Evolutionary conservation across 1,140 invertebrate genomes (phyloP), one percentile per base, ranked within the genome.

Genomic region (Calycopis cecrops): DNA sequence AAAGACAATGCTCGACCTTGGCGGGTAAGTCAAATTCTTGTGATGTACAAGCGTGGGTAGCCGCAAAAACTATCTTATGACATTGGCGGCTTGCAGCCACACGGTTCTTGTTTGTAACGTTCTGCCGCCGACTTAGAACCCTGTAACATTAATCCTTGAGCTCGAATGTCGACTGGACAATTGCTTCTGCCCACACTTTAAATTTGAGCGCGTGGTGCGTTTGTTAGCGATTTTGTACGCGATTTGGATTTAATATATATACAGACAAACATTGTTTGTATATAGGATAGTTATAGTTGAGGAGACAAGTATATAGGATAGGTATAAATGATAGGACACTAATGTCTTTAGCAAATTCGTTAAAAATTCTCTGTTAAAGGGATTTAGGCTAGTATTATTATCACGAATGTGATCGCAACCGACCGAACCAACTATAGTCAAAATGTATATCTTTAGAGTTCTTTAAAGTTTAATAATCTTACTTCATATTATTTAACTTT

Each of bases 51-150:
- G 54, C 57, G 83, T 86, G 76, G 83, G 83, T 74, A 79, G 74
- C 59, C 71, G 78, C 83, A 86, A 86, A 86, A 86, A 86, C 80
- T 86, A 73, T 86, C 80, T 78, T 84, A 84, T 83, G 80, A 83
- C 80, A 83, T 84, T 86, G 83, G 67, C 54, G 55, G 53, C 56
- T 73, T 67, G 56, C 7, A 62, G 9, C 17, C 28, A 79, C 74
- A 85, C 47, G 55, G 77, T 84, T 72, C 73, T 71, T 77, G 57
- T 21, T 55, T 11, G 16, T 12, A 48, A 14, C 35, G 47, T 21
- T 28, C 50, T 37, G 51, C 49, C 40, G 34, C 11, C 35, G 34
- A 65, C 17, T 68, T 84, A 61, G 76, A 76, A 82, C 79, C 58
- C 66, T 86, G 69, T 81, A 55, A 34, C 34, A 55, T 60, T 57